Percentiles rank a stretch among this genome's conserved stretches.
These are phyloP conservation scores for Vultur gryphus DNA, from an alignment of 2,797 vertebrate species.

Conservation along the genomic window DNA sequence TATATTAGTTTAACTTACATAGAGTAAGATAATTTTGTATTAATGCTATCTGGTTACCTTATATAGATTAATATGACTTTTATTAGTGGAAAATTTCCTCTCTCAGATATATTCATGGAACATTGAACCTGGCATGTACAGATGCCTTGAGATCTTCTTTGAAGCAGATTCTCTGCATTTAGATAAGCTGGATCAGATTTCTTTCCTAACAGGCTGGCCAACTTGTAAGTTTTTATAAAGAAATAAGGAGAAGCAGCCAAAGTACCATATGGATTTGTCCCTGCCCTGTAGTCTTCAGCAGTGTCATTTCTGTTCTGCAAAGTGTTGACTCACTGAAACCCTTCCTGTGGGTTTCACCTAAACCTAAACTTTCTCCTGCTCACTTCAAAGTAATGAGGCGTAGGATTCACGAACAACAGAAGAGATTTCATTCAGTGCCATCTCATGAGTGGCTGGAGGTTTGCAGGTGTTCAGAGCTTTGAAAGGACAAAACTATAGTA, in stretches of 20 bases:
- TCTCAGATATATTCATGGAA: neutral
- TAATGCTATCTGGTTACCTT: neutral
- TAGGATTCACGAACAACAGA: neutral
- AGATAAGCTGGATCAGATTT: neutral
- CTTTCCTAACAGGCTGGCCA: neutral
- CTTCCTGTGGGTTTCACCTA: neutral
- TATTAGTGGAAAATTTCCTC: neutral
- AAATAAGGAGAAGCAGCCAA: neutral
- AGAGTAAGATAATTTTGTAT: neutral
- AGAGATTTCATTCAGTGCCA: neutral
- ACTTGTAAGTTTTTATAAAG: neutral
- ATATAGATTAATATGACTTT: neutral
- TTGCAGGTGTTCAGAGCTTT: neutral
- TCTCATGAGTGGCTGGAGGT: neutral
- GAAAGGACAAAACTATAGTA: neutral
- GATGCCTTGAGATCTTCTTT: neutral
- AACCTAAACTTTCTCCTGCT: neutral
- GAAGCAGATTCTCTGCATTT: neutral
- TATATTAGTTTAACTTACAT: neutral
- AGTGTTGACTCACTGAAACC: neutral
- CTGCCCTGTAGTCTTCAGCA: neutral
- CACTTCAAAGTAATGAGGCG: neutral
- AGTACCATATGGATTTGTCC: neutral
- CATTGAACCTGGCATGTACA: neutral
- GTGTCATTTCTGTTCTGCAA: neutral